A percentile compares a stretch with the other conserved stretches of the same genome.
These are phyloP conservation scores for Mohoua ochrocephala DNA, from an alignment of 2,113 vertebrate genomes.

Conservation along the genomic window DNA sequence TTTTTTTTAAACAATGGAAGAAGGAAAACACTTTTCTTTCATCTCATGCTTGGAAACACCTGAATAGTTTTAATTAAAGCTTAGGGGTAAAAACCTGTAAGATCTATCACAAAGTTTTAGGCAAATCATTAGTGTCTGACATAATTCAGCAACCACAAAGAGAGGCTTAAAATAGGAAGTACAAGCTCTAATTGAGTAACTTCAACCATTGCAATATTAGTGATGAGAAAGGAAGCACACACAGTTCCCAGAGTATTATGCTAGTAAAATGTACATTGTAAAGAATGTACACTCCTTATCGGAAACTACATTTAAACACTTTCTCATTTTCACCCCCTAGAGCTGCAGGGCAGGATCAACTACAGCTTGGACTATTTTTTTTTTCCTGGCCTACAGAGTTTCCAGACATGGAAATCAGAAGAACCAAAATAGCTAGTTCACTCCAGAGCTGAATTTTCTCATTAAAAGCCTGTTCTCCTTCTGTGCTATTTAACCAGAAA, in stretches of 20 bases:
- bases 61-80: conserved; percentile 34
- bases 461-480: neutral
- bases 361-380: neutral
- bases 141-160: neutral
- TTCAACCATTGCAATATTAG: neutral
- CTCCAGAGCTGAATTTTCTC: neutral
- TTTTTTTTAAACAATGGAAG: neutral
- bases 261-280: neutral
- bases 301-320: neutral
- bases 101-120: conserved; percentile 5
- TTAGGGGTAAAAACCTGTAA: neutral
- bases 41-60: neutral
- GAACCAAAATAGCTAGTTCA: neutral
- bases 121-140: neutral
- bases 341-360: neutral
- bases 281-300: neutral
- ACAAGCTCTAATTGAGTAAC: neutral
- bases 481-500: neutral
- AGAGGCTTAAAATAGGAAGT: neutral
- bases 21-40: neutral
- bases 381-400: neutral
- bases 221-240: neutral
- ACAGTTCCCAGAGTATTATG: neutral
- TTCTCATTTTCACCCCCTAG: neutral
- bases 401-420: neutral